Base-by-base conservation (phyloP, 2,113 vertebrate species). In the Pseudonaja textilis region DNA sequence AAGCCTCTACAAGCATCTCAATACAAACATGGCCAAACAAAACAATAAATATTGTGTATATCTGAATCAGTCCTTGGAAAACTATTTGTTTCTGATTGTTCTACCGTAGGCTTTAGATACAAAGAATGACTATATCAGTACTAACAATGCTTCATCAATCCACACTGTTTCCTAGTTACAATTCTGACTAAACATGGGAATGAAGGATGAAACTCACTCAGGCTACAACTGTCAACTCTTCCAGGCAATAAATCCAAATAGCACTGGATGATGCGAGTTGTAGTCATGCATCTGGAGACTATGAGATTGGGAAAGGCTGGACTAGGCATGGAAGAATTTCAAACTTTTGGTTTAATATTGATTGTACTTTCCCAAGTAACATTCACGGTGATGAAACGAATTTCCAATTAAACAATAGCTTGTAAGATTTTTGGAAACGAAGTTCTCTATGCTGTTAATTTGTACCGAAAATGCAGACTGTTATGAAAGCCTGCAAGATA, bases 101-200 rank as follows among this genome's bases (percentile, higher is more conserved):
- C 61, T 52, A 52, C 11, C 1, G 11, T 20, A 29, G 22, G 16
- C 45, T 88, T 69, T 69, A 39, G n/a, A 34, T 34, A 91, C n/a
- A 89, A 91, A 87, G 69, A 57, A 81, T 81, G 34, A 81, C 74
- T 81, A 22, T 5, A 0, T 10, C 39, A 57, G 74, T 18, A 42
- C 18, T 87, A 47, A 94, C 88, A 94, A 3, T 90, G 86, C 55
- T 87, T 29, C 57, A 92, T 89, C 91, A 87, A n/a, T 1, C 0
- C 87, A 93, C 91, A 29, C 50, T 56, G 39, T 93, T 95, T 90
- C 56, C 42, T 92, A 57, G 2, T 1, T 34, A 29, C 94, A 93
- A 94, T 96, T 95, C 92, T 94, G 94, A 91, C 1, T 90, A 96
- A 54, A 61, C 94, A 85, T 52, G 91, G 89, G 29, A 94, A 25